Percentiles rank a stretch among this genome's conserved stretches.
phyloP scores from a whole-genome alignment of 2,113 vertebrate genomes.

The Zosterops hypoxanthus region DNA sequence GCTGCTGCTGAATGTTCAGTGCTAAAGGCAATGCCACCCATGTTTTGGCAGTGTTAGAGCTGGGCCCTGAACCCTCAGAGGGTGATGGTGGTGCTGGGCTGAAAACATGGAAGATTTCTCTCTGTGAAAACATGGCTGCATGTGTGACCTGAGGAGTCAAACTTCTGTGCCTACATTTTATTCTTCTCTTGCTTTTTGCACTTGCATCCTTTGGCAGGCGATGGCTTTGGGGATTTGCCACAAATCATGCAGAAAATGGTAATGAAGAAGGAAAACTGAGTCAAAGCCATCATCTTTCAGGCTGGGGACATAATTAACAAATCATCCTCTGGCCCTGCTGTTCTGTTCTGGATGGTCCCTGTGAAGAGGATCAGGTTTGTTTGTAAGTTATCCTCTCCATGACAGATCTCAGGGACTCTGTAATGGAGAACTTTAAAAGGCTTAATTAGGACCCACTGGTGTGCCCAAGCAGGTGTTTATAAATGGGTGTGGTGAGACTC shows the following conservation, averaged over 20 bases:
- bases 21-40: not conserved
- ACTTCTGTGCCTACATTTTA: not conserved
- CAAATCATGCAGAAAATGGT: not conserved
- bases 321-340: not conserved
- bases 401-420: not conserved
- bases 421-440: not conserved
- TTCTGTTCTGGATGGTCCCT: not conserved
- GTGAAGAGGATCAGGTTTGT: not conserved
- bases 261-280: not conserved
- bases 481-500: not conserved
- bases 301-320: not conserved
- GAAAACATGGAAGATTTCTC: not conserved
- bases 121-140: accelerated
- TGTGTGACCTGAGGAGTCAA: not conserved
- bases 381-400: not conserved
- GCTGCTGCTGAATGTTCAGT: not conserved
- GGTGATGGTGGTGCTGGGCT: not conserved
- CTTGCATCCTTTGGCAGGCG: not conserved
- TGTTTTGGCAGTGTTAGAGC: not conserved
- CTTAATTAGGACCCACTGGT: not conserved
- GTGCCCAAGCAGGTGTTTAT: not conserved
- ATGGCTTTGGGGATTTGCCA: not conserved
- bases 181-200: not conserved
- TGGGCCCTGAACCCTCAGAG: not conserved
- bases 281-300: not conserved